phyloP scores from a whole-genome alignment of 2,797 vertebrate genomes.

The Danionella dracula region DNA sequence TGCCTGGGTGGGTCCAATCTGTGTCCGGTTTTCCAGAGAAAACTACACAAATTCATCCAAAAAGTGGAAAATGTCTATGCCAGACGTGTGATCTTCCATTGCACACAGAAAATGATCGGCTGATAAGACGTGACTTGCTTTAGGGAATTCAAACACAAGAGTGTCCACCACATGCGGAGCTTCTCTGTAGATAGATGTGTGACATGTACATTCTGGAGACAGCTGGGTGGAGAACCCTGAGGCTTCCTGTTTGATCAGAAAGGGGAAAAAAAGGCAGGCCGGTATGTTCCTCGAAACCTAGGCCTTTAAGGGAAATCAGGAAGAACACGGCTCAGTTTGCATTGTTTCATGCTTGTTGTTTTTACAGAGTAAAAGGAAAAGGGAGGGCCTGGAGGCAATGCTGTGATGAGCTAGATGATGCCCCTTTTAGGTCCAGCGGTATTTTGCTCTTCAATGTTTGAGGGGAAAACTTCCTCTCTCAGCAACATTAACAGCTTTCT shows the following conservation, averaged over 20 bases:
- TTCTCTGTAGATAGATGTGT: not conserved
- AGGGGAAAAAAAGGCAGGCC: not conserved
- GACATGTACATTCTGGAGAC: slow-evolving; percentile 1
- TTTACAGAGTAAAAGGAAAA: slow-evolving; percentile 18
- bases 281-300: not conserved
- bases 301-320: slow-evolving; percentile 13
- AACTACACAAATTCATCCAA: slow-evolving; percentile 4
- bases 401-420: too few species aligned
- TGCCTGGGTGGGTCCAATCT: slow-evolving; percentile 42
- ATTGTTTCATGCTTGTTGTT: slow-evolving; percentile 31
- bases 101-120: not conserved
- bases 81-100: slow-evolving; percentile 5
- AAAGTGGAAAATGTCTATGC: not conserved
- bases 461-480: too few species aligned
- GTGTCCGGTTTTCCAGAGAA: slow-evolving; percentile 41
- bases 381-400: not conserved
- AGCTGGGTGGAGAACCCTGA: slow-evolving; percentile 5
- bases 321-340: not conserved
- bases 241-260: slow-evolving; percentile 14
- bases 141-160: slow-evolving; percentile 13
- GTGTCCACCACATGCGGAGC: not conserved
- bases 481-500: too few species aligned
- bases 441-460: too few species aligned
- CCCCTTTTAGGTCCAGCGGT: too few species aligned
- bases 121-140: not conserved